These are phyloP conservation scores for Gonocerus acuteangulatus DNA, from an alignment of 2,888 invertebrate genomes.

Conservation along the genomic window DNA sequence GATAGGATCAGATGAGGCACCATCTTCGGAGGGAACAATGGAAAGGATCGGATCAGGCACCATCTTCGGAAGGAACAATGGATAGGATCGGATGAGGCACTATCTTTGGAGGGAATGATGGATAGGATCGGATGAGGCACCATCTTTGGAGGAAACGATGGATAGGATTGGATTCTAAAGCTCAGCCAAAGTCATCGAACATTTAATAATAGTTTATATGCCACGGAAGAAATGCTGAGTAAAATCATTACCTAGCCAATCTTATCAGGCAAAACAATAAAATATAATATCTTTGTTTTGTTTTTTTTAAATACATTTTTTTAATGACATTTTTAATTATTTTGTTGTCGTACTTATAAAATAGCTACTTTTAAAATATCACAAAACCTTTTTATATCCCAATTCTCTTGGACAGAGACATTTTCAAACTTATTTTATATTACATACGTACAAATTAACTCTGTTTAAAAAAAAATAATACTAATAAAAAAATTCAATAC, in stretches of 20 bases:
- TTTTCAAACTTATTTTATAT: too few relatives aligned
- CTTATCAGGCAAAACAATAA: not conserved
- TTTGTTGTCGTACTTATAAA: not conserved
- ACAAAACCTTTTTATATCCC: slow-evolving; percentile 4
- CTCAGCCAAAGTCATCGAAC: not conserved
- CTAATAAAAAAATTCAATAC: too few relatives aligned
- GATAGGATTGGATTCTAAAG: not conserved
- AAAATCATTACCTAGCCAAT: not conserved
- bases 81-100: too few relatives aligned
- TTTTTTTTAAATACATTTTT: too few relatives aligned
- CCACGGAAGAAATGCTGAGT: not conserved
- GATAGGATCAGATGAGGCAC: too few relatives aligned
- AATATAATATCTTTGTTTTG: not conserved
- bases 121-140: not conserved
- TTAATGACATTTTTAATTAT: not conserved
- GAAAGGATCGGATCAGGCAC: too few relatives aligned
- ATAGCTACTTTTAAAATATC: slow-evolving; percentile 3
- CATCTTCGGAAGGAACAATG: too few relatives aligned
- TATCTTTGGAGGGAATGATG: too few relatives aligned
- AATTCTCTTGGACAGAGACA: not conserved
- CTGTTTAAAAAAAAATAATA: too few relatives aligned
- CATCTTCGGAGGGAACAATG: too few relatives aligned
- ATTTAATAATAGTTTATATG: not conserved
- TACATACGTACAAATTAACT: too few relatives aligned
- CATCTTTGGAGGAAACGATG: not conserved